Conservation (phyloP, 2,113 vertebrate species). For the Aramus guarauna region DNA sequence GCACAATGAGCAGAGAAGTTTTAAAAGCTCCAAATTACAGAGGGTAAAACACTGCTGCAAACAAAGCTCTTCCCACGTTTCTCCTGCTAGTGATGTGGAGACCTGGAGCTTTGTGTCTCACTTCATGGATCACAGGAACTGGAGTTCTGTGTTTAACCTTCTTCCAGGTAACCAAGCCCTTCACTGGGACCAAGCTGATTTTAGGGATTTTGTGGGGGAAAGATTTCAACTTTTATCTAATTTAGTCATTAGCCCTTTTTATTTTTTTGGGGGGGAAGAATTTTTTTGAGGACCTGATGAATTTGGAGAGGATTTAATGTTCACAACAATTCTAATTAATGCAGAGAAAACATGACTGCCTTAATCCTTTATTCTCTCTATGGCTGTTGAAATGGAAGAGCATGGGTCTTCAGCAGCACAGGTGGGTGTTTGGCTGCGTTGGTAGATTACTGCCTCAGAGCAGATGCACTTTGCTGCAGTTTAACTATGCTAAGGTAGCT, state of each 20-base stretch:
- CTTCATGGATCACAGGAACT: conserved; percentile 54
- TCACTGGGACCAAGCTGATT: neutral
- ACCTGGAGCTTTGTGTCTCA: conserved; percentile 9
- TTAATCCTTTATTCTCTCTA: neutral
- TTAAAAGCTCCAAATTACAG: conserved; percentile 20
- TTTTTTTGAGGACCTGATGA: neutral
- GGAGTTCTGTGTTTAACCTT: conserved; percentile 59
- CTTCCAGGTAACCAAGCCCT: conserved; percentile 70
- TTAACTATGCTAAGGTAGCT: neutral
- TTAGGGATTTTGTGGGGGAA: neutral
- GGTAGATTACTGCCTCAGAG: neutral
- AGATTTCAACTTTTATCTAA: neutral
- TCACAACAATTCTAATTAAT: neutral
- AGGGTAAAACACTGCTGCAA: neutral
- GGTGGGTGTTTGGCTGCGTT: neutral
- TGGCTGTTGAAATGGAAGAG: neutral
- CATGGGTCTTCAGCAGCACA: neutral
- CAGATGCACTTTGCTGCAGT: neutral
- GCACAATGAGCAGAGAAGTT: neutral
- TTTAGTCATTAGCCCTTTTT: neutral
- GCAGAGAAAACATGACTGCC: neutral
- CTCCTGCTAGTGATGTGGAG: conserved; percentile 34
- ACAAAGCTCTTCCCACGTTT: neutral
- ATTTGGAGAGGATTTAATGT: neutral
- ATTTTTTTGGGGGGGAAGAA: neutral